phyloP scores from a whole-genome alignment of 2,888 invertebrate genomes.

The Xestoiulus laeticollis region DNA sequence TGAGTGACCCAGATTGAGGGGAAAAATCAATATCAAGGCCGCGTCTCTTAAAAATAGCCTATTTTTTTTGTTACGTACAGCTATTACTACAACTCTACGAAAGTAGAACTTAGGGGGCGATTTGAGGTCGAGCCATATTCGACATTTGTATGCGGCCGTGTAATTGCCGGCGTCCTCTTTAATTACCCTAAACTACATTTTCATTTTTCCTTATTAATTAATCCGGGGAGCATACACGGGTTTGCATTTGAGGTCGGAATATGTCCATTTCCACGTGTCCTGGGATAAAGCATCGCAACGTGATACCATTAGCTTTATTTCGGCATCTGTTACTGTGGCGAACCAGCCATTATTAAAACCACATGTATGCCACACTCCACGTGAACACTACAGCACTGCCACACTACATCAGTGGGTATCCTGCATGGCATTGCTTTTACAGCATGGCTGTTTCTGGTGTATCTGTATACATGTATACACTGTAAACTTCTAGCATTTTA shows the following conservation, averaged over 20 bases:
- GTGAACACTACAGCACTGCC: too few relatives aligned
- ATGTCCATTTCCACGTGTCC: neutral
- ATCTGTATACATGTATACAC: too few relatives aligned
- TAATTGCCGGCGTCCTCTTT: neutral
- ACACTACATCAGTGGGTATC: too few relatives aligned
- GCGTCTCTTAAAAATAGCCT: neutral
- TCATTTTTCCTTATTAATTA: neutral
- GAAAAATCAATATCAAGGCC: slow-evolving; percentile 28
- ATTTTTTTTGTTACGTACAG: neutral
- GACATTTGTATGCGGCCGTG: neutral
- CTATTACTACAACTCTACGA: neutral
- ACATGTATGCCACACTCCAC: too few relatives aligned
- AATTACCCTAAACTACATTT: neutral
- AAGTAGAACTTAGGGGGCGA: neutral
- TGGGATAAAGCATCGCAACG: too few relatives aligned
- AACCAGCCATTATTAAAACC: too few relatives aligned
- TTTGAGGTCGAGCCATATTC: neutral
- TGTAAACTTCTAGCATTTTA: too few relatives aligned
- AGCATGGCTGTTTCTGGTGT: too few relatives aligned
- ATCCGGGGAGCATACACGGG: neutral
- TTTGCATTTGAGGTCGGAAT: neutral
- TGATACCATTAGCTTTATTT: too few relatives aligned
- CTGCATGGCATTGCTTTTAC: too few relatives aligned
- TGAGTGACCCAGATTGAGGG: slow-evolving; percentile 23
- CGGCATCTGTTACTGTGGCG: too few relatives aligned